phyloP scores from a whole-genome alignment of 2,113 vertebrate genomes.

The Myiozetetes cayanensis region DNA sequence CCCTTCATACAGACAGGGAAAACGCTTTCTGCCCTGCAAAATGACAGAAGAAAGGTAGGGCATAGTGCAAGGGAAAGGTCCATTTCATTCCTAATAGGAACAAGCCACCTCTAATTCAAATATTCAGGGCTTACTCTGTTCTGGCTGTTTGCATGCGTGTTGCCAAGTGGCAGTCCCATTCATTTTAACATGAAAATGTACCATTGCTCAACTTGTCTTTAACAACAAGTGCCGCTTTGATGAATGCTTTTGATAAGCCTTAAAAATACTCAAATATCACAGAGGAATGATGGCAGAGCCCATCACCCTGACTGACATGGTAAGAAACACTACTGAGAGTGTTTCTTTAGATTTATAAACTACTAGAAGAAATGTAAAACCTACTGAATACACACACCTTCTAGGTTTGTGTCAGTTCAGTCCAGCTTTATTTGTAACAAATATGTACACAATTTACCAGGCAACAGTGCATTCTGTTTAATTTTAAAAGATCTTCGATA shows the following conservation, averaged over 20 bases:
- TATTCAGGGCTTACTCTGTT: background rate
- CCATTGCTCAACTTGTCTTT: background rate
- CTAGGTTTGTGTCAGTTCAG: background rate
- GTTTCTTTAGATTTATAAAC: background rate
- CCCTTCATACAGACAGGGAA: background rate
- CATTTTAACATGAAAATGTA: background rate
- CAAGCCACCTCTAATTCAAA: background rate
- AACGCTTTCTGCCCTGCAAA: background rate
- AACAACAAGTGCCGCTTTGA: background rate
- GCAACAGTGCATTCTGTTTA: background rate
- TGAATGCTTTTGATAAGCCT: background rate
- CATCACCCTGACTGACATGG: accelerated
- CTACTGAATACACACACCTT: background rate
- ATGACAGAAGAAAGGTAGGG: background rate
- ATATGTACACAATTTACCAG: background rate
- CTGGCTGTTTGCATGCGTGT: background rate
- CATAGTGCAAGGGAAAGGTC: accelerated
- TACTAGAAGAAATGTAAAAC: background rate
- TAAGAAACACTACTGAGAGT: background rate
- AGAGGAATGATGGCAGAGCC: background rate
- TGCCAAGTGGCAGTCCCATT: background rate
- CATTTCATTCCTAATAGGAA: background rate
- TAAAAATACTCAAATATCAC: background rate
- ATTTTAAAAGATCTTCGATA: background rate
- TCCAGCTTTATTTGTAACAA: background rate